Percentiles rank a stretch among this genome's conserved stretches.
phyloP scores from a whole-genome alignment of 2,888 invertebrate genomes.

The Spodoptera exigua region DNA sequence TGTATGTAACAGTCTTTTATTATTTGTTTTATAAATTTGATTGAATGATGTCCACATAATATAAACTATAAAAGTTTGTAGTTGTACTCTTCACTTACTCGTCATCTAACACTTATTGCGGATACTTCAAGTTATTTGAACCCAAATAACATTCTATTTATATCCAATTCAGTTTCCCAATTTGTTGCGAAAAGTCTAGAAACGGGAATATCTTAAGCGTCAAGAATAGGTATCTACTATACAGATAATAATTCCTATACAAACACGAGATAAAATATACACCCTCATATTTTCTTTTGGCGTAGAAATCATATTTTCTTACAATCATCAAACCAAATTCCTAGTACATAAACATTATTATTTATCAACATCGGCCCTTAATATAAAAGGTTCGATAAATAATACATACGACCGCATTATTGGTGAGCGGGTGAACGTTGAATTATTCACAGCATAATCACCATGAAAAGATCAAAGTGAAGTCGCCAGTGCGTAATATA shows the following conservation, averaged over 20 bases:
- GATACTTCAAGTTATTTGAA: too few species aligned
- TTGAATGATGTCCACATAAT: too few species aligned
- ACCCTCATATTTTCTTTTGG: constrained; percentile 15
- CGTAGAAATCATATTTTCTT: constrained; percentile 29
- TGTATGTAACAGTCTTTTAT: too few species aligned
- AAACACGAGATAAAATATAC: background rate
- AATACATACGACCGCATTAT: constrained; percentile 58
- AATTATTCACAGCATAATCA: constrained; percentile 73
- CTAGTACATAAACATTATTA: constrained; percentile 50
- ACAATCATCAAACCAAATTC: constrained; percentile 45
- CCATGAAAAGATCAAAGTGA: constrained; percentile 70
- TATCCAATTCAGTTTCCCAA: too few species aligned
- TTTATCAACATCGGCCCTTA: constrained; percentile 43
- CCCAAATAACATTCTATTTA: too few species aligned
- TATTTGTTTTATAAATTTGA: too few species aligned
- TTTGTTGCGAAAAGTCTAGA: background rate
- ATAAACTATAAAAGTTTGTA: too few species aligned
- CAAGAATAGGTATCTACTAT: constrained; percentile 18
- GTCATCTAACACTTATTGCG: too few species aligned
- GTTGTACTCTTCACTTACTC: too few species aligned
- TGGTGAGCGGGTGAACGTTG: constrained; percentile 52
- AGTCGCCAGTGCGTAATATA: constrained; percentile 24
- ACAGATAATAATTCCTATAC: constrained; percentile 20
- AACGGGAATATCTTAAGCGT: background rate
- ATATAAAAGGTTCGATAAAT: constrained; percentile 59